phyloP scores from a whole-genome alignment of 1,140 invertebrate genomes.

The Pseudomyrmex pallidus region DNA sequence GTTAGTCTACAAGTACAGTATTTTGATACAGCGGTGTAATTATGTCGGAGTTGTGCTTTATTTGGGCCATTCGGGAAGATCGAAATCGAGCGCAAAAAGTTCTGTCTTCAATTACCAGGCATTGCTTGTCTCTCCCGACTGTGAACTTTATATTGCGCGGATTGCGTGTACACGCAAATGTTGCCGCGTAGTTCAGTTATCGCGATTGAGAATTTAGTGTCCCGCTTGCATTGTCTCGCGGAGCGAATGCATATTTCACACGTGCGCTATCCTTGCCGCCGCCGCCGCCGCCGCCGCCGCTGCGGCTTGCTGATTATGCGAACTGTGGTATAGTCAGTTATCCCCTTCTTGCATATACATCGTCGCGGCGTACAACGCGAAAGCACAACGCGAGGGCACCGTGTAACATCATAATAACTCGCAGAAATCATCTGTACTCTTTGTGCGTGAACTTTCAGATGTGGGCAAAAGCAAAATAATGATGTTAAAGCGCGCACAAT shows the following conservation, averaged over 20 bases:
- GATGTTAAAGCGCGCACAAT: conserved; percentile 56
- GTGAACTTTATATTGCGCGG: conserved; percentile 66
- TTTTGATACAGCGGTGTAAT: neutral
- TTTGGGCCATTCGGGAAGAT: neutral
- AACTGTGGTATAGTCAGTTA: conserved; percentile 61
- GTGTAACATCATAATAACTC: conserved; percentile 73
- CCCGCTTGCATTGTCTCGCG: conserved; percentile 77
- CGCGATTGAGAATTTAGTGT: conserved; percentile 76
- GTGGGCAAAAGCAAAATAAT: conserved; percentile 46
- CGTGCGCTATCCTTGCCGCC: conserved; percentile 71
- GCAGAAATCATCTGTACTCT: conserved; percentile 70
- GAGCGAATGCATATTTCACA: conserved; percentile 79
- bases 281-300: conserved; percentile 30
- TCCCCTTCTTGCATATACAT: conserved; percentile 47
- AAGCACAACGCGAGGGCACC: conserved; percentile 9
- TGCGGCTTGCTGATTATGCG: conserved; percentile 70
- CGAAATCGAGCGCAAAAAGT: conserved; percentile 35
- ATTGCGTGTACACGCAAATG: conserved; percentile 57
- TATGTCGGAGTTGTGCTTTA: conserved; percentile 28
- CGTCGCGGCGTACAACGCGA: conserved; percentile 39
- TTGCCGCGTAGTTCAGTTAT: conserved; percentile 71
- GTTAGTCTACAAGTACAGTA: neutral
- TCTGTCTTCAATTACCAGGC: conserved; percentile 61
- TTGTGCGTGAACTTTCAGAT: conserved; percentile 52
- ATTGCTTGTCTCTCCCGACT: conserved; percentile 26